These are phyloP conservation scores for Pomphorhynchus laevis DNA, from an alignment of 1,140 invertebrate genomes.

Conservation along the genomic window DNA sequence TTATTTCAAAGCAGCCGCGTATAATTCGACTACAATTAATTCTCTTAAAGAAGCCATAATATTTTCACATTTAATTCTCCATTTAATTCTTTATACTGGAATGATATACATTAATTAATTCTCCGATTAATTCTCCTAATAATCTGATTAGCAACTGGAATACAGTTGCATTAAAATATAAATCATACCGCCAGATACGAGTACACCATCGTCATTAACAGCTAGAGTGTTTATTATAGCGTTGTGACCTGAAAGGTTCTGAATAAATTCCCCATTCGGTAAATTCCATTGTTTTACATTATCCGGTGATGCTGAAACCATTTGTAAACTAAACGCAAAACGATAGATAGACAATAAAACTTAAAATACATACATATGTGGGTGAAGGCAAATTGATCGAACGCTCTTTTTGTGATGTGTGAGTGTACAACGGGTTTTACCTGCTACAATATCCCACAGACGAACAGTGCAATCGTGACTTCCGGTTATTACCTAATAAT, in stretches of 20 bases:
- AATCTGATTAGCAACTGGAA: neutral
- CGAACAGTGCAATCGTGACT: slow-evolving; percentile 38
- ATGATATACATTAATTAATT: too few relatives aligned
- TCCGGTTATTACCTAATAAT: slow-evolving; percentile 27
- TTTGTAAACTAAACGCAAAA: slow-evolving; percentile 35
- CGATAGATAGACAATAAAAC: slow-evolving; percentile 9
- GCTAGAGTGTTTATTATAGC: slow-evolving; percentile 81
- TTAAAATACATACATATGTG: slow-evolving; percentile 29
- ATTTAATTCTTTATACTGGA: too few relatives aligned
- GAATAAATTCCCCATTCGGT: slow-evolving; percentile 82
- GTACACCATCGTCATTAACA: slow-evolving; percentile 56
- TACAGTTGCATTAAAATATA: neutral
- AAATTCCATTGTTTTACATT: slow-evolving; percentile 98
- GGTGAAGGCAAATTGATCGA: slow-evolving; percentile 51
- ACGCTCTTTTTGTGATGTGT: slow-evolving; percentile 99
- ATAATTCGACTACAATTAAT: too few relatives aligned
- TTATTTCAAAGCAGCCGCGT: too few relatives aligned
- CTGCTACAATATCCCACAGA: slow-evolving; percentile 78
- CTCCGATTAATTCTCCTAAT: neutral
- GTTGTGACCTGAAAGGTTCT: slow-evolving; percentile 82
- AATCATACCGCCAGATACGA: slow-evolving; percentile 49
- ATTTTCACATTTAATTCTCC: too few relatives aligned
- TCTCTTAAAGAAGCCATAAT: too few relatives aligned
- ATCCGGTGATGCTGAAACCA: slow-evolving; percentile 80
- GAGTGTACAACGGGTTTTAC: slow-evolving; percentile 58